Base-by-base conservation (phyloP, 2,113 vertebrate genomes). In the Harpagus bidentatus region DNA sequence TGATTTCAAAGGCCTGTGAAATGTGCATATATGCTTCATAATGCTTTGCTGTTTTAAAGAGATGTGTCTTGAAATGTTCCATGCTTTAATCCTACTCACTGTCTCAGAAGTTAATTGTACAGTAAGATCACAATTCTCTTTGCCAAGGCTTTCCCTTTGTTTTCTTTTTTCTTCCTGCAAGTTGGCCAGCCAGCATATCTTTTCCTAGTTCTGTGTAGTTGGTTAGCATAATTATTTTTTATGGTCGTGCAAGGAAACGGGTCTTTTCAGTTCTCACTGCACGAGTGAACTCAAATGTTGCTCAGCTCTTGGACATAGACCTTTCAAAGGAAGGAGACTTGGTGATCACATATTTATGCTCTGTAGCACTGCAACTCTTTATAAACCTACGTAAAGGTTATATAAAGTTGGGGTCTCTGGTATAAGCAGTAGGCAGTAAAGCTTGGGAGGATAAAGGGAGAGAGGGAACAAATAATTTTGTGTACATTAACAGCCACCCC, bases 1-100 rank as follows among this genome's bases (percentile, higher is more conserved):
- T 95, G 90, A 95, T 97, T 96, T 88, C 95, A 93, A 85, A 97
- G 88, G 80, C 45, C 85, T 90, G 86, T 61, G 76, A 86, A 78
- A 89, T 93, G 63, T 96, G 91, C 82, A 55, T 96, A 18, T 95
- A 82, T 25, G 34, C 79, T 79, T 85, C 82, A 52, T 53, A 91
- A 45, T 58, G 78, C 50, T 91, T 70, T 88, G 74, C 86, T 81
- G 1, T 61, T 96, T 95, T 70, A 84, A 83, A 95, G 70, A 71
- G 80, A 88, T 80, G 74, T 7, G 2, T 70, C 79, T 81, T 90
- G 82, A 93, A 95, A 83, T 67, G 73, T 94, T 94, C 92, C 36
- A 5, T 94, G 88, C 78, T 94, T 96, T 95, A 67, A 96, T 93
- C 94, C 85, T 91, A 42, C 82, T 90, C 88, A 61, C 55, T 82